Conservation (phyloP, 1,140 invertebrate species). For the Drosophila kikkawai region DNA sequence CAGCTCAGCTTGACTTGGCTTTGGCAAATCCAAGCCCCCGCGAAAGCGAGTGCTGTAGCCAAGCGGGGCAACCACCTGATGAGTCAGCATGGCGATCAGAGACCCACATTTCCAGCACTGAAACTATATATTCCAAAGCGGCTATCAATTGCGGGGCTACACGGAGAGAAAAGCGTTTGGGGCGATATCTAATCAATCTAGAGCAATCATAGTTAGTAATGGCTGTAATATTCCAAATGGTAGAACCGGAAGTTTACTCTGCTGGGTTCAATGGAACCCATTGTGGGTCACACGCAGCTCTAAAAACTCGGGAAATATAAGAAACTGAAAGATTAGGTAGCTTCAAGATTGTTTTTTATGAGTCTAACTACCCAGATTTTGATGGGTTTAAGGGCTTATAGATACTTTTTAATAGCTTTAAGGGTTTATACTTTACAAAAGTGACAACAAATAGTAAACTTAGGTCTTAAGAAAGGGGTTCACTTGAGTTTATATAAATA, state of each 20-base stretch:
- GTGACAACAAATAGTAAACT: no score
- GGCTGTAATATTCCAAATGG: neutral
- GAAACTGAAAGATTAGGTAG: neutral
- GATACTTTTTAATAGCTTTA: no score
- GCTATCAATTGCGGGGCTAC: conserved; percentile 13
- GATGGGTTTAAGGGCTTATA: no score
- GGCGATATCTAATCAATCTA: conserved; percentile 11
- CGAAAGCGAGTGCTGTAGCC: conserved; percentile 40
- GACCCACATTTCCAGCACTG: neutral
- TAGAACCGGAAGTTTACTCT: neutral
- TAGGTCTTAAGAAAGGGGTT: neutral
- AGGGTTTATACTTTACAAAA: no score
- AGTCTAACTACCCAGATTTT: no score
- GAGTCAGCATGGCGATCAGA: conserved; percentile 26
- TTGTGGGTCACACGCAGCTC: neutral
- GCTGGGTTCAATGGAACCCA: neutral
- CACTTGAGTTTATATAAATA: neutral
- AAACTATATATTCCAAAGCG: neutral
- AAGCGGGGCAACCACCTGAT: conserved; percentile 57
- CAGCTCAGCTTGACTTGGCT: neutral
- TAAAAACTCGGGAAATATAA: neutral
- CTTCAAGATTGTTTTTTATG: no score
- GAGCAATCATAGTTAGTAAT: neutral
- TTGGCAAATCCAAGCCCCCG: conserved; percentile 11
- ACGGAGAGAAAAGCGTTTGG: conserved; percentile 17